Conservation (phyloP, 2,888 invertebrate species). For the Netelia fuscicornis region DNA sequence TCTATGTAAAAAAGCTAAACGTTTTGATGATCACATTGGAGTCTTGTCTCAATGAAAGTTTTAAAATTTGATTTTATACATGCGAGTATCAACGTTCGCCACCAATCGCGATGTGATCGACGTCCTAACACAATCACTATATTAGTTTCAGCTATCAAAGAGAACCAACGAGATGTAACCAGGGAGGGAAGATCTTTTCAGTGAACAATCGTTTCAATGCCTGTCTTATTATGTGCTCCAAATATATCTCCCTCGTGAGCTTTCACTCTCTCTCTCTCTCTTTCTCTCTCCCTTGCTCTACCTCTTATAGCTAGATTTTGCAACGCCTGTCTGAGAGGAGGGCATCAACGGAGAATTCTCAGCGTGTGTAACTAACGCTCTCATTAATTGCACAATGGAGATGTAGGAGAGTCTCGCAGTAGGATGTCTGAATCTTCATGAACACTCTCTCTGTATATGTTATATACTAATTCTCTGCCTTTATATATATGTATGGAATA, state of each 20-base stretch:
- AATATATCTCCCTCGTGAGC: constrained; percentile 61
- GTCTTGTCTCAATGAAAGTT: too few relatives aligned
- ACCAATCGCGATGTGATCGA: not conserved
- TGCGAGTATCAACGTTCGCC: too few relatives aligned
- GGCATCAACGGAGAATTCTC: constrained; percentile 38
- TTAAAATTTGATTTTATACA: too few relatives aligned
- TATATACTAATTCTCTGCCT: too few relatives aligned
- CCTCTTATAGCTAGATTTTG: constrained; percentile 49
- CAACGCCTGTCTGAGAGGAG: constrained; percentile 43
- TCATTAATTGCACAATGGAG: constrained; percentile 73
- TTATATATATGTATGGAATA: not conserved
- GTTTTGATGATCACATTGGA: too few relatives aligned
- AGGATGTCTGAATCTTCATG: constrained; percentile 39
- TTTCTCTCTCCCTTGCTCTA: constrained; percentile 62
- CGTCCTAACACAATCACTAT: not conserved
- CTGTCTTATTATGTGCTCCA: constrained; percentile 31
- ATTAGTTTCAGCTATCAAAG: not conserved
- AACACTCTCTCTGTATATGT: not conserved
- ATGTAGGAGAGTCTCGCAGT: constrained; percentile 46
- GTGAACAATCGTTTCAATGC: constrained; percentile 8
- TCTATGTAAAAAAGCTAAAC: too few relatives aligned
- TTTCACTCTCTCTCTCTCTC: constrained; percentile 56
- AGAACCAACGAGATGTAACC: not conserved
- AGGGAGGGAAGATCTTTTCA: not conserved
- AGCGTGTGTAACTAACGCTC: constrained; percentile 63